Base-by-base conservation (phyloP, 2,888 invertebrate genomes). In the Catocala nupta region DNA sequence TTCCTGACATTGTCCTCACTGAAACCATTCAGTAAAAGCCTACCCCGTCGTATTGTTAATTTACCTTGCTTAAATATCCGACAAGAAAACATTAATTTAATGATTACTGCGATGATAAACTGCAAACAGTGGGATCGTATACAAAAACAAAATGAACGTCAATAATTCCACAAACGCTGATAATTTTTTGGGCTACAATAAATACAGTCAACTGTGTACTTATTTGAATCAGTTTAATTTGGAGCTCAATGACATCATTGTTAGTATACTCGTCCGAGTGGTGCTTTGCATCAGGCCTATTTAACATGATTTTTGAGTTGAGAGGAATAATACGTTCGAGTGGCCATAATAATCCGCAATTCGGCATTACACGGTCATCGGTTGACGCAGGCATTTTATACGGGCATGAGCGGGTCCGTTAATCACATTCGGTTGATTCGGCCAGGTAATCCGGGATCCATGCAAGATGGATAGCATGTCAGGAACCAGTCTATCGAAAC, bases 351-450 rank as follows among this genome's bases (percentile, higher is more conserved):
- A 76, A 73, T 73, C 68, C 63, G 62, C 70, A 77, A 71, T 77
- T 69, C 63, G 67, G 63, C 59, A 74, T 77, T 71, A 73, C 55
- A 59, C 47, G 63, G 59, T 55, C 50, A 58, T 63, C 51, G 65
- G 61, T 60, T 59, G 59, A 64, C 68, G 70, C 59, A 58, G 76
- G 73, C 81, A 73, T 80, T 81, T 85, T 84, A 82, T 82, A 79
- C 82, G 81, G 81, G 80, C 80, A 73, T 76, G 78, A 74, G 73
- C 72, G 77, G 71, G 39, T 73, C 81, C 80, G 73, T 84, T 82
- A 81, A 83, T 84, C 84, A 85, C 79, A 75, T 84, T 80, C 81
- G 80, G 80, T 80, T 80, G 81, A 81, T 81, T 80, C 74, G 77
- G 67, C 80, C 81, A 74, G 81, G 79, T 84, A 82, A 83, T 75